Evolutionary conservation across 2,888 invertebrate genomes (phyloP).

Genomic region (Ernsta delagoae): DNA sequence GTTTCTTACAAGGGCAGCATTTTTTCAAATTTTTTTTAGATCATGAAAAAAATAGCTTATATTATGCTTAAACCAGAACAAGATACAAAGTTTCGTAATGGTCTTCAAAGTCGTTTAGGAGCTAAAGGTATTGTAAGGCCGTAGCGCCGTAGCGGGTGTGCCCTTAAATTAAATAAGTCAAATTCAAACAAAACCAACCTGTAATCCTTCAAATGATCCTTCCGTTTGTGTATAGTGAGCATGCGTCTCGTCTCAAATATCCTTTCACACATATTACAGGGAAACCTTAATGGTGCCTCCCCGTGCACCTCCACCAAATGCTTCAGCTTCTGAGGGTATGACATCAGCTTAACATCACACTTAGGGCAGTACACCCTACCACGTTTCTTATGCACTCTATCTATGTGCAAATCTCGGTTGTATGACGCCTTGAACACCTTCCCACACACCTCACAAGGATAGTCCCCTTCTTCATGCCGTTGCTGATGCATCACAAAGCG

Average conservation of each 20-base stretch:
- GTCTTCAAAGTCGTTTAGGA: too few species aligned
- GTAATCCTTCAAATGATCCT: conserved; percentile 73
- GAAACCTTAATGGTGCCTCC: conserved; percentile 64
- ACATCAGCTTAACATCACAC: conserved; percentile 72
- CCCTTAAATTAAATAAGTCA: too few species aligned
- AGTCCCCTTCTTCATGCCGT: conserved; percentile 65
- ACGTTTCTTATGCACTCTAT: conserved; percentile 66
- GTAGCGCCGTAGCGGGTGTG: too few species aligned
- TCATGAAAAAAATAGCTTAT: too few species aligned
- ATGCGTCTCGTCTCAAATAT: conserved; percentile 66
- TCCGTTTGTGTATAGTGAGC: conserved; percentile 69
- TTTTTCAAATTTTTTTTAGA: too few species aligned
- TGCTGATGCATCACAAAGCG: conserved; percentile 74
- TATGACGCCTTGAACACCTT: conserved; percentile 69
- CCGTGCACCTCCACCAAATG: conserved; percentile 76
- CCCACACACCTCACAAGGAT: conserved; percentile 71
- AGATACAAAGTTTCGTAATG: too few species aligned
- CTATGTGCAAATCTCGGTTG: conserved; percentile 60
- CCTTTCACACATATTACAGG: conserved; percentile 66
- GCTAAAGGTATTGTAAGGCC: too few species aligned
- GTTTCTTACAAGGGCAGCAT: too few species aligned
- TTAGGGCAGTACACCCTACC: conserved; percentile 73
- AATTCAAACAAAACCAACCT: too few species aligned
- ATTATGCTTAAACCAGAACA: too few species aligned
- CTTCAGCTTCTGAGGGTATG: conserved; percentile 73